Evolutionary conservation across 2,113 vertebrate species (phyloP).

Genomic region (Dermatemys mawii): DNA sequence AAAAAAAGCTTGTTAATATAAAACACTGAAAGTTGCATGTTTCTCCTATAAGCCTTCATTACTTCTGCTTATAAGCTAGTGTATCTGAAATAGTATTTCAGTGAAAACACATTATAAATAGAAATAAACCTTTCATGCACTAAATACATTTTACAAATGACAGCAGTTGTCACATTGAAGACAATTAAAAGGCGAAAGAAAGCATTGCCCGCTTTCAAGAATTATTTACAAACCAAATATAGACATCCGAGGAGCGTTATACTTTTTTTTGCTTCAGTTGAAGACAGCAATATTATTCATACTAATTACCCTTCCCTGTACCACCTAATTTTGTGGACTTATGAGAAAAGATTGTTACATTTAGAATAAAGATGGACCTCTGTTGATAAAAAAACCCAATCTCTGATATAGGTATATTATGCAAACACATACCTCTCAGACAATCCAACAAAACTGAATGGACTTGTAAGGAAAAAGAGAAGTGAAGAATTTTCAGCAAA

Average conservation of each 20-base stretch:
- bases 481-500: background rate
- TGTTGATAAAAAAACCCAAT: background rate
- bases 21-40: background rate
- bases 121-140: background rate
- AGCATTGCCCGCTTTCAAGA: background rate
- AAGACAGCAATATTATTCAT: background rate
- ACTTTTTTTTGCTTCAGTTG: background rate
- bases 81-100: background rate
- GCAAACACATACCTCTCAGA: background rate
- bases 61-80: background rate
- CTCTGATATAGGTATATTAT: background rate
- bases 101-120: background rate
- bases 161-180: background rate
- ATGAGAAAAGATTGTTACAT: background rate
- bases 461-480: background rate
- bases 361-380: background rate
- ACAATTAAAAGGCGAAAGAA: background rate
- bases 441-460: background rate
- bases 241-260: background rate
- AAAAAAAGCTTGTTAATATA: background rate
- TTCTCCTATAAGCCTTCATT: background rate
- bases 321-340: constrained; percentile 8
- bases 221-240: background rate
- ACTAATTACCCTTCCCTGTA: background rate
- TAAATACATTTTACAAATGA: background rate